phyloP scores from a whole-genome alignment of 23 tunicate species.

The Clavelina lepadiformis region DNA sequence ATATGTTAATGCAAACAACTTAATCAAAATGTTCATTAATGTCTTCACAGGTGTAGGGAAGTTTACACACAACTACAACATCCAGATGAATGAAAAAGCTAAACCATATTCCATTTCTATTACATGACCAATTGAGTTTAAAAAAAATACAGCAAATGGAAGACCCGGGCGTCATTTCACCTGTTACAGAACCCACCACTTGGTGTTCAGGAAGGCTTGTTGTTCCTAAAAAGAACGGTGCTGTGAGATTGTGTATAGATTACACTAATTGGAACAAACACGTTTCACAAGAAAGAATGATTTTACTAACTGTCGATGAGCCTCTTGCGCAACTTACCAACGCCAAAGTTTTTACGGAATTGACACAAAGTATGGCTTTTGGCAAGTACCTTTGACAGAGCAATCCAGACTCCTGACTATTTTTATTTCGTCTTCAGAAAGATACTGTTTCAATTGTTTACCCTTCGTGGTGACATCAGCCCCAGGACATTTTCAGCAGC shows the following conservation, averaged over 20 bases:
- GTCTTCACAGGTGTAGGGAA: conserved; percentile 34
- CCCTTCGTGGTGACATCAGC: conserved; percentile 37
- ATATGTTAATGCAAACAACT: background rate
- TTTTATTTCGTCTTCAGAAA: conserved; percentile 21
- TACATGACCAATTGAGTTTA: too few relatives aligned
- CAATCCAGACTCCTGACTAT: conserved; percentile 11
- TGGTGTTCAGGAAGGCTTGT: conserved; percentile 49
- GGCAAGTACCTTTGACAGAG: conserved; percentile 37
- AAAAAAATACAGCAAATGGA: too few relatives aligned
- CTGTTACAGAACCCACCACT: conserved; percentile 24
- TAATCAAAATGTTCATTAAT: conserved; percentile 2
- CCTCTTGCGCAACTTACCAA: conserved; percentile 19
- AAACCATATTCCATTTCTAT: too few relatives aligned
- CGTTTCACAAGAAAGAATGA: conserved; percentile 22
- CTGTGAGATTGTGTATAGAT: conserved; percentile 40
- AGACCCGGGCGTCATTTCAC: conserved; percentile 24
- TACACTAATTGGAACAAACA: conserved; percentile 26
- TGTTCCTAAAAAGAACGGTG: conserved; percentile 28
- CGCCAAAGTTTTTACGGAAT: conserved; percentile 28
- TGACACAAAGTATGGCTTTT: conserved; percentile 59
- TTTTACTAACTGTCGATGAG: conserved; percentile 34
- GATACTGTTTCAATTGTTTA: conserved; percentile 42
- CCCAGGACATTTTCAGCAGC: conserved; percentile 37
- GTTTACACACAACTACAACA: conserved; percentile 4
- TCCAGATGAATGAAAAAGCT: too few relatives aligned